Evolutionary conservation across 1,140 invertebrate genomes (phyloP), one percentile per base, ranked within the genome.

Genomic region (Atta colombica): DNA sequence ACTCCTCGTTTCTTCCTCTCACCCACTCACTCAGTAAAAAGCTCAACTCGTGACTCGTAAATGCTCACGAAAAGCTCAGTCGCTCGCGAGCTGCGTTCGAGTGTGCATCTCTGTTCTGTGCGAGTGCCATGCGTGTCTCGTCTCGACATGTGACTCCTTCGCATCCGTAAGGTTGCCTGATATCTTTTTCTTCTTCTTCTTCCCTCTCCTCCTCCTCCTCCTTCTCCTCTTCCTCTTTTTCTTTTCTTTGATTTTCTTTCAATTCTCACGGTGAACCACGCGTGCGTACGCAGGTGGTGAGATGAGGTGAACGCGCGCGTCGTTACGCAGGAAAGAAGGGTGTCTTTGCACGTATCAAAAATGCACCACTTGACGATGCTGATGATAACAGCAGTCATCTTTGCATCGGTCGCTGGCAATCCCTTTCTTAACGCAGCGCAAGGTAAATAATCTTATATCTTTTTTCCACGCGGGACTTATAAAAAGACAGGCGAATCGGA

Each of bases 1-100:
- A 60, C 16, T 53, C 84, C 75, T 86, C 84, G 66, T 86, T 85
- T 87, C 90, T 86, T 87, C 75, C 80, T 86, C 90, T 81, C 88
- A 66, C 87, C 71, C 81, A 75, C 84, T 78, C 75, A 66, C 84
- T 81, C 91, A 85, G 89, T 91, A 90, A 92, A 91, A 92, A 90
- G 91, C 91, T 91, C 80, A 65, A 68, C 65, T 51, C 85, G 85
- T 86, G 63, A 49, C 82, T 61, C 78, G 55, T 77, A 81, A 89
- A 66, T 86, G 88, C 49, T 75, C 75, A 78, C 82, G 90, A 86
- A 91, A 91, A 91, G 90, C 90, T 91, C 88, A 91, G 91, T 91
- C 89, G 88, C 74, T 88, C 91, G 78, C 85, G 84, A 87, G 65
- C 88, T 65, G 89, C 87, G 91, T 90, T 86, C 88, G 85, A 88